phyloP scores from a whole-genome alignment of 2,797 vertebrate genomes.

The Apogon talboti region DNA sequence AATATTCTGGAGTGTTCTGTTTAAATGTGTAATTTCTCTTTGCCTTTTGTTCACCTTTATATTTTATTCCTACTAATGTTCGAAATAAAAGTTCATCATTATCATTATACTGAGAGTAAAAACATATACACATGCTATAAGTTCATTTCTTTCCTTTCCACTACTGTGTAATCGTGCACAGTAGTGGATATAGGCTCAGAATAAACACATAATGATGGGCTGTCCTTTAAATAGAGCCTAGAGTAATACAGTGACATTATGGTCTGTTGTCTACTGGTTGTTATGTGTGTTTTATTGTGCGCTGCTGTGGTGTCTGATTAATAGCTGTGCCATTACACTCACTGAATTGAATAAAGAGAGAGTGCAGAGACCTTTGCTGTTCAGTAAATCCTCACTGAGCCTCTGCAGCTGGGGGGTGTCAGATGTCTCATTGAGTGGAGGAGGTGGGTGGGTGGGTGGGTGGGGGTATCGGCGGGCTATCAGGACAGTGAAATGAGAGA shows the following conservation, averaged over 20 bases:
- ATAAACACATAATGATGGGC: background rate
- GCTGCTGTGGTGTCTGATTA: slow-evolving; percentile 27
- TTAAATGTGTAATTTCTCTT: too few species aligned
- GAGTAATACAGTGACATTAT: too few species aligned
- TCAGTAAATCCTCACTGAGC: slow-evolving; percentile 68
- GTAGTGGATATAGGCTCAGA: background rate
- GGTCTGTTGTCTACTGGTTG: background rate
- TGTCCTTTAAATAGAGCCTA: background rate
- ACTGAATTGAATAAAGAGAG: slow-evolving; percentile 39
- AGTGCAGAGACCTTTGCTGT: slow-evolving; percentile 59
- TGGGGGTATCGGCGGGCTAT: slow-evolving; percentile 46
- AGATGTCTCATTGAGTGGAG: slow-evolving; percentile 62
- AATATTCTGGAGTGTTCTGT: too few species aligned
- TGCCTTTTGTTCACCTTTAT: too few species aligned
- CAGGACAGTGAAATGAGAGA: slow-evolving; percentile 71
- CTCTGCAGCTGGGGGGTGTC: slow-evolving; percentile 79
- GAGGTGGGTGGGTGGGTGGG: slow-evolving; percentile 1
- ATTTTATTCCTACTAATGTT: too few species aligned
- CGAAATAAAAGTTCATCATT: too few species aligned
- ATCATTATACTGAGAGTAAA: too few species aligned
- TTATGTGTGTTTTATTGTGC: too few species aligned
- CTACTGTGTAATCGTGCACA: too few species aligned
- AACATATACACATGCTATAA: too few species aligned
- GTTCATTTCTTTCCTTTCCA: too few species aligned
- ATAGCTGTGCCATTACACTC: slow-evolving; percentile 30